These are phyloP conservation scores for Euleptes europaea DNA, from an alignment of 2,113 vertebrate species.

Conservation along the genomic window DNA sequence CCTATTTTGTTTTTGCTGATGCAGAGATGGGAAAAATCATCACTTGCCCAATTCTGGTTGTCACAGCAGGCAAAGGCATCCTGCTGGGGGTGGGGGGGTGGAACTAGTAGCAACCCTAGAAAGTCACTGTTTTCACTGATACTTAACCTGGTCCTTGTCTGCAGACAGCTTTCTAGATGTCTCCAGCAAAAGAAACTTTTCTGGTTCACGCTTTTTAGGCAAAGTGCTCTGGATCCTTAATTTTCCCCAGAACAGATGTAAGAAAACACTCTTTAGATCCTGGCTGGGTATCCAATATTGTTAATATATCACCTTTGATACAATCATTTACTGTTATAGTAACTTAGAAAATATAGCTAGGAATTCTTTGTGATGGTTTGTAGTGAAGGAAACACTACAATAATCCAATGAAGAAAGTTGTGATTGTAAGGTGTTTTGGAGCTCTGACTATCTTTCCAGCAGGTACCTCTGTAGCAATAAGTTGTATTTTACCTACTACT, in stretches of 20 bases:
- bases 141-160: not conserved
- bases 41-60: not conserved
- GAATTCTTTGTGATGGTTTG: not conserved
- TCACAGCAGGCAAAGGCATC: not conserved
- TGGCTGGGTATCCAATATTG: not conserved
- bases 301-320: not conserved
- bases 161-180: not conserved
- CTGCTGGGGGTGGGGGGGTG: too few relatives aligned
- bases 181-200: not conserved
- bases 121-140: not conserved
- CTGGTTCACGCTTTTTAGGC: not conserved
- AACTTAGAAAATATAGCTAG: not conserved
- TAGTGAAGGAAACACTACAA: not conserved
- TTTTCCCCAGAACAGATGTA: not conserved
- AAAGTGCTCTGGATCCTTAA: not conserved
- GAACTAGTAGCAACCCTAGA: not conserved
- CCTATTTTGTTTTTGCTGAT: not conserved
- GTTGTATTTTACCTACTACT: not conserved
- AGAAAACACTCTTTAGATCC: not conserved
- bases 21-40: not conserved
- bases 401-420: not conserved
- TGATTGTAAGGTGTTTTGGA: not conserved
- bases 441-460: too few relatives aligned
- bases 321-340: not conserved
- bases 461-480: not conserved